Evolutionary conservation across 2,888 invertebrate species (phyloP).

Genomic region (Mimachlamys varia): DNA sequence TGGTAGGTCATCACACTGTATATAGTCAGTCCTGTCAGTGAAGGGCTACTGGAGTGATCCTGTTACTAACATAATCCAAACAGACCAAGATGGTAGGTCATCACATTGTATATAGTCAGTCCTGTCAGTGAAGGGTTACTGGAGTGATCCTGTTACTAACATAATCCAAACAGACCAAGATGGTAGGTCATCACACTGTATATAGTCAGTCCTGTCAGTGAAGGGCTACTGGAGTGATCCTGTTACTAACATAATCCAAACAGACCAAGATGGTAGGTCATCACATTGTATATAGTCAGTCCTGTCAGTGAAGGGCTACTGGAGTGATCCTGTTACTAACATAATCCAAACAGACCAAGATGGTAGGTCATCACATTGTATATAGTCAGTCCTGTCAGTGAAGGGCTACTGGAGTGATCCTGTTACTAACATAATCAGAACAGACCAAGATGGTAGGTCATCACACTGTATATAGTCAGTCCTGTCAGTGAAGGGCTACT

Average conservation of each 20-base stretch:
- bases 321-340: neutral
- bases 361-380: neutral
- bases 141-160: neutral
- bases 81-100: neutral
- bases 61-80: neutral
- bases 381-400: no score
- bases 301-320: slow-evolving; percentile 17
- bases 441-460: neutral
- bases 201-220: no score
- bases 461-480: no score
- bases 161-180: neutral
- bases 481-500: slow-evolving; percentile 17
- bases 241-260: neutral
- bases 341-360: neutral
- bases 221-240: slow-evolving; percentile 18
- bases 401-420: slow-evolving; percentile 18
- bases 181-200: neutral
- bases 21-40: no score
- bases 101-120: no score
- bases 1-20: neutral
- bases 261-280: neutral
- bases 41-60: slow-evolving; percentile 18
- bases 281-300: no score
- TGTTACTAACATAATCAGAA: neutral
- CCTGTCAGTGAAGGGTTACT: slow-evolving; percentile 10